phyloP scores from a whole-genome alignment of 1,140 invertebrate genomes.

The Drosophila eugracilis region DNA sequence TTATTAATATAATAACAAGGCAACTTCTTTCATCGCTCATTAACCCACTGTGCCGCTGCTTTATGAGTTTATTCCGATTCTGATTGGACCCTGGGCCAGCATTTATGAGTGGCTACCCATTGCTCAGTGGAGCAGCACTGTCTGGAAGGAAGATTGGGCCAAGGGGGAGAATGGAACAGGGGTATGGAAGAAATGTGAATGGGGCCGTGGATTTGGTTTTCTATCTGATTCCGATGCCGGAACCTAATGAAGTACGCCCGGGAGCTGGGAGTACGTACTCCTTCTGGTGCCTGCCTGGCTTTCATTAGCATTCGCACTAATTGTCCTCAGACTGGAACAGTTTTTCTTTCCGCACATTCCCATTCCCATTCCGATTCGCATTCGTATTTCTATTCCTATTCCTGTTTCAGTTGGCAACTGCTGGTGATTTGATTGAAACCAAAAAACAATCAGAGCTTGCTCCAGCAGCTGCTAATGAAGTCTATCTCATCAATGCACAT shows the following conservation, averaged over 20 bases:
- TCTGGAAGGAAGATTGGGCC: conserved; percentile 7
- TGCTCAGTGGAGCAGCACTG: neutral
- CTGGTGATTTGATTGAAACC: conserved; percentile 70
- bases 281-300: conserved; percentile 23
- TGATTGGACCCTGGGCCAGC: conserved; percentile 32
- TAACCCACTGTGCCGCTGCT: conserved; percentile 18
- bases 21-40: neutral
- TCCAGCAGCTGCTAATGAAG: conserved; percentile 69
- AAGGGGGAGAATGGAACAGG: neutral
- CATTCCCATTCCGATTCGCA: neutral
- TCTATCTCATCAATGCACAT: conserved; percentile 75
- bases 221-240: conserved; percentile 23
- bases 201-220: conserved; percentile 10
- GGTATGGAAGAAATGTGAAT: neutral
- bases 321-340: conserved; percentile 46
- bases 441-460: conserved; percentile 67
- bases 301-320: conserved; percentile 75
- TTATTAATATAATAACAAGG: too few species aligned
- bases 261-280: conserved; percentile 3
- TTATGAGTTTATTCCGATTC: conserved; percentile 38
- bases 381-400: neutral
- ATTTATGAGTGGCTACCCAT: conserved; percentile 43
- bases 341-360: conserved; percentile 37
- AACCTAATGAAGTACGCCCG: conserved; percentile 61
- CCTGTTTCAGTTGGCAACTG: conserved; percentile 14